Conservation (phyloP, 2,113 vertebrate genomes). For the Cacatua alba region DNA sequence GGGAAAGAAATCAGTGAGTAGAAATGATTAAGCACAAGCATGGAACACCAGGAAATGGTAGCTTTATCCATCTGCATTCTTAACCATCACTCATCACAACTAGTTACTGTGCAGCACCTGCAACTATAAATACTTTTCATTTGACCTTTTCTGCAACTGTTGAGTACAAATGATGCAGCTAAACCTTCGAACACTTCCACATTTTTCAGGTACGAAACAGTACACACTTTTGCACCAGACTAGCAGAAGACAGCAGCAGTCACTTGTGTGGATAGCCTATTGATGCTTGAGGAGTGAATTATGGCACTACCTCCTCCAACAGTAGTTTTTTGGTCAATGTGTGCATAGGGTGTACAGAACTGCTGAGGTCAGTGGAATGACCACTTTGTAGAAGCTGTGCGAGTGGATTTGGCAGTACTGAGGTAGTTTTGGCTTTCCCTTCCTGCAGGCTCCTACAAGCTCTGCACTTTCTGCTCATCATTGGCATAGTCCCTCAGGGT, state of each 20-base stretch:
- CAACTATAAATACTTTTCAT: neutral
- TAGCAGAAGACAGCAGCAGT: neutral
- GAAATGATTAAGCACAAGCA: neutral
- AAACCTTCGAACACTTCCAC: neutral
- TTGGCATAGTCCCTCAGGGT: neutral
- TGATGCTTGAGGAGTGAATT: neutral
- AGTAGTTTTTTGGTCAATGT: neutral
- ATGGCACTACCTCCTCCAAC: neutral
- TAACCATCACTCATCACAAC: neutral
- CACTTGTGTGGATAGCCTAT: neutral
- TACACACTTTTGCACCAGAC: neutral
- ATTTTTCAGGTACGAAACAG: neutral
- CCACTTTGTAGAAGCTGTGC: neutral
- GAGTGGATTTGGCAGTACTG: too few relatives aligned
- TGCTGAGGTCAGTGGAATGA: neutral
- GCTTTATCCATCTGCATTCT: neutral
- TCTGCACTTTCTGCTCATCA: rapidly evolving
- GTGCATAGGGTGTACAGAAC: neutral
- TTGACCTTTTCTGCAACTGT: neutral
- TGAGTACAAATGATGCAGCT: neutral
- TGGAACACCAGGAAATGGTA: neutral
- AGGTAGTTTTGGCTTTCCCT: neutral
- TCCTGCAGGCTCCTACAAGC: neutral
- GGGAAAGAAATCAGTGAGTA: neutral
- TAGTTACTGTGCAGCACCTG: neutral